Percentiles rank a stretch among this genome's conserved stretches.
Evolutionary conservation across 2,888 invertebrate species (phyloP).

Genomic region (Apamea epomidion): DNA sequence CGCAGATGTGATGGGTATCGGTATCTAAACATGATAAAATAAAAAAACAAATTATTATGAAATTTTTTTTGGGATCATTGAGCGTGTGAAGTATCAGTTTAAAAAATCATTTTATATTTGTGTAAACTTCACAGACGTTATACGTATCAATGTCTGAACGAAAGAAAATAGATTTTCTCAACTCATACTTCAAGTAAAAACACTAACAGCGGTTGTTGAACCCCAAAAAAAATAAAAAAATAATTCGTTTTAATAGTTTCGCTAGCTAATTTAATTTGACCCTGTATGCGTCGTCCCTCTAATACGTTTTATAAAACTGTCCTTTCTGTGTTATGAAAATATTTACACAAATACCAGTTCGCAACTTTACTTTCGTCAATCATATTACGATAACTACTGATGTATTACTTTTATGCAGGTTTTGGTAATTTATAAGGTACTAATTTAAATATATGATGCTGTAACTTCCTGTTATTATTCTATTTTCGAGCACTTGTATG

Average conservation of each 20-base stretch:
- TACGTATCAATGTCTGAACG: not conserved
- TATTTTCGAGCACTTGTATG: slow-evolving; percentile 55
- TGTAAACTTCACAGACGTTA: not conserved
- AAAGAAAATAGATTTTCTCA: not conserved
- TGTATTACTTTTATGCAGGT: slow-evolving; percentile 46
- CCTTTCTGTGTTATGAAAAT: slow-evolving; percentile 13
- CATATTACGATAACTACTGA: slow-evolving; percentile 20
- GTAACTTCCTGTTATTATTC: slow-evolving; percentile 51
- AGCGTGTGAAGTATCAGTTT: not conserved
- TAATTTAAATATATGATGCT: slow-evolving; percentile 56
- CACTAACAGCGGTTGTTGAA: not conserved
- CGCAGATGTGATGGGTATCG: not conserved
- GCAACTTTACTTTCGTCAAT: slow-evolving; percentile 29
- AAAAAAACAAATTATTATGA: not conserved
- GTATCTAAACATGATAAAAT: not conserved
- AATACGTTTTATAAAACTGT: slow-evolving; percentile 4
- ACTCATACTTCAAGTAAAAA: not conserved
- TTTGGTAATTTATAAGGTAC: slow-evolving; percentile 58
- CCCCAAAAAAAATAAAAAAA: not conserved
- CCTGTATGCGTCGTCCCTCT: not conserved
- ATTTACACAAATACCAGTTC: slow-evolving; percentile 6
- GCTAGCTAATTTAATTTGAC: not conserved
- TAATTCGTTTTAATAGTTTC: no score
- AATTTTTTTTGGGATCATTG: not conserved
- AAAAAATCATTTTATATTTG: not conserved